A percentile compares a stretch with the other conserved stretches of the same genome.
Evolutionary conservation across 2,888 invertebrate genomes (phyloP).

Genomic region (Clitarchus hookeri): DNA sequence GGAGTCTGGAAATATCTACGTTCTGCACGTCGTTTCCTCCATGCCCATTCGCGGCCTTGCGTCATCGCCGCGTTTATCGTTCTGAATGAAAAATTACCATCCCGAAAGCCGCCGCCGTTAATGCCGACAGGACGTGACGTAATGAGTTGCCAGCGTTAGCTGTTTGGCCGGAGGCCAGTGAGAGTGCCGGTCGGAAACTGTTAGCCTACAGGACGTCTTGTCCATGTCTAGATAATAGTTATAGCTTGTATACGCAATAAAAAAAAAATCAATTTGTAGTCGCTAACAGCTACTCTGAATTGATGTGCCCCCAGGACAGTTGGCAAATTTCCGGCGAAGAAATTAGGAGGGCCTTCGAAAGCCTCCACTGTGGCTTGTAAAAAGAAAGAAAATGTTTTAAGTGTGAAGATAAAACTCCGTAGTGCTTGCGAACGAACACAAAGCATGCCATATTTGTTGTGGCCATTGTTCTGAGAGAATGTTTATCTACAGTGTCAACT

Average conservation of each 20-base stretch:
- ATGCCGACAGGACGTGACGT: not conserved
- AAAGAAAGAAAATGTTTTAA: no score
- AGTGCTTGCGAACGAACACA: no score
- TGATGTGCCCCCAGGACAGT: no score
- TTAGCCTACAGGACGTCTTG: not conserved
- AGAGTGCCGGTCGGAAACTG: not conserved
- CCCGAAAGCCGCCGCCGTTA: not conserved
- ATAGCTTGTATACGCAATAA: not conserved
- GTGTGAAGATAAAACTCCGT: no score
- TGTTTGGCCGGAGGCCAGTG: not conserved
- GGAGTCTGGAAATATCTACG: not conserved
- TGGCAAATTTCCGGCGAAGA: no score
- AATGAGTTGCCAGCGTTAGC: not conserved
- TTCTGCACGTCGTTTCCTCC: not conserved
- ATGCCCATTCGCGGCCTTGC: not conserved
- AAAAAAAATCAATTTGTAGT: not conserved
- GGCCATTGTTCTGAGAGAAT: no score
- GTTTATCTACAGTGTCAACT: no score
- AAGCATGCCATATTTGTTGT: no score
- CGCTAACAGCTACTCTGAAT: no score
- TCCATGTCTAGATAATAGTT: not conserved
- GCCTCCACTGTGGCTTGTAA: no score
- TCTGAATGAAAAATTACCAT: not conserved
- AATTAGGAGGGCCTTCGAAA: no score
- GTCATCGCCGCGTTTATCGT: not conserved